Evolutionary conservation across 2,888 invertebrate genomes (phyloP).

Genomic region (Allolobophora icterica): DNA sequence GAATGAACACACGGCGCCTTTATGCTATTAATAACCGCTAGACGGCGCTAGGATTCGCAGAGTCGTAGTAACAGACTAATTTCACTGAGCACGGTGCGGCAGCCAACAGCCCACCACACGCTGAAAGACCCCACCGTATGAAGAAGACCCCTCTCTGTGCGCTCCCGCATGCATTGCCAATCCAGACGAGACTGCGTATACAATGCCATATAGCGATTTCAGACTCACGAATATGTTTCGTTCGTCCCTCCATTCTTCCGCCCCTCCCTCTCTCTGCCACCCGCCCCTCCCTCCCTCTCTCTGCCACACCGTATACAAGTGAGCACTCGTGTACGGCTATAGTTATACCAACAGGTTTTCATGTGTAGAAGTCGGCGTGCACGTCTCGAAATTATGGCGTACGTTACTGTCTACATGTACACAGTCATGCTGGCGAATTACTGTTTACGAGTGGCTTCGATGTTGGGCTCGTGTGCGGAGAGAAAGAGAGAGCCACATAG

Average conservation of each 20-base stretch:
- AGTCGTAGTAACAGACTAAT: not conserved
- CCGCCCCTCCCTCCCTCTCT: not conserved
- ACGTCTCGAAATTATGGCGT: not conserved
- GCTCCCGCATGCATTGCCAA: not conserved
- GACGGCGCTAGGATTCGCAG: not conserved
- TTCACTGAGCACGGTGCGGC: not conserved
- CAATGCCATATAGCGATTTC: not conserved
- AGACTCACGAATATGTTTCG: not conserved
- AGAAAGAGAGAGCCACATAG: not conserved
- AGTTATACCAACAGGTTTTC: not conserved
- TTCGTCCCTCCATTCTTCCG: not conserved
- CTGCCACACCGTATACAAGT: too few relatives aligned
- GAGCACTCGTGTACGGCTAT: too few relatives aligned
- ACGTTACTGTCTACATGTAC: not conserved
- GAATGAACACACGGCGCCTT: not conserved
- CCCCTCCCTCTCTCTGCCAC: not conserved
- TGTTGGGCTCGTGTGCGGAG: not conserved
- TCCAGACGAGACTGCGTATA: not conserved
- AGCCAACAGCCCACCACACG: not conserved
- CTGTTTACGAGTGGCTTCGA: not conserved
- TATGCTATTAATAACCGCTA: not conserved
- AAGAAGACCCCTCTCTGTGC: not conserved
- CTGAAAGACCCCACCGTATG: not conserved
- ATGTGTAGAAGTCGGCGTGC: not conserved
- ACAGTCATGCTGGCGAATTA: not conserved